Percentiles rank a stretch among this genome's conserved stretches.
Conservation (phyloP, 1,140 invertebrate species). For the Heliconius congener region DNA sequence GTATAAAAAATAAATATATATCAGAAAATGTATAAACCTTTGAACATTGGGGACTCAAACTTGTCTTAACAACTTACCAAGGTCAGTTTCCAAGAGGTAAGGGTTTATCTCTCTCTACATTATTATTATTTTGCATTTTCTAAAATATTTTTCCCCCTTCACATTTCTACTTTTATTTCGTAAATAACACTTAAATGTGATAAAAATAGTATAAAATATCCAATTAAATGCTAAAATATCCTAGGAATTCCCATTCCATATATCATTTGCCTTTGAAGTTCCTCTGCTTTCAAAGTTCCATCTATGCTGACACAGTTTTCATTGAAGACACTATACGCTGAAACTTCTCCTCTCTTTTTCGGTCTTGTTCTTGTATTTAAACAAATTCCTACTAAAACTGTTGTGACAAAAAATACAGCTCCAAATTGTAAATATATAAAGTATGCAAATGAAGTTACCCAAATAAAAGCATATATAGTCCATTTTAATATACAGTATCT, state of each 20-base stretch:
- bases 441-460: conserved; percentile 63
- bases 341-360: conserved; percentile 88
- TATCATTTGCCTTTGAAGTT: conserved; percentile 93
- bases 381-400: conserved; percentile 90
- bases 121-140: no score
- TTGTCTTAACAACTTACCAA: no score
- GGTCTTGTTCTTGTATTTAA: conserved; percentile 90
- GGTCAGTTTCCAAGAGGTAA: no score
- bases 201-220: no score
- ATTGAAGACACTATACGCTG: conserved; percentile 99
- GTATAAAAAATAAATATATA: no score
- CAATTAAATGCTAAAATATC: conserved; percentile 21
- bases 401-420: conserved; percentile 92
- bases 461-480: conserved; percentile 58
- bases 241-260: conserved; percentile 82
- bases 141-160: no score
- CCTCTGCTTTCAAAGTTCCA: conserved; percentile 96
- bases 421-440: conserved; percentile 92
- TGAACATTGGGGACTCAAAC: no score
- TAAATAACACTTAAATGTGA: no score
- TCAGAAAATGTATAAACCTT: no score
- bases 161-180: no score
- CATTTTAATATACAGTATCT: conserved; percentile 64
- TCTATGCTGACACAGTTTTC: conserved; percentile 95
- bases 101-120: no score